Percentiles rank a stretch among this genome's conserved stretches.
These are phyloP conservation scores for Mus spicilegus DNA, from an alignment of 2,113 vertebrate genomes.

Conservation along the genomic window DNA sequence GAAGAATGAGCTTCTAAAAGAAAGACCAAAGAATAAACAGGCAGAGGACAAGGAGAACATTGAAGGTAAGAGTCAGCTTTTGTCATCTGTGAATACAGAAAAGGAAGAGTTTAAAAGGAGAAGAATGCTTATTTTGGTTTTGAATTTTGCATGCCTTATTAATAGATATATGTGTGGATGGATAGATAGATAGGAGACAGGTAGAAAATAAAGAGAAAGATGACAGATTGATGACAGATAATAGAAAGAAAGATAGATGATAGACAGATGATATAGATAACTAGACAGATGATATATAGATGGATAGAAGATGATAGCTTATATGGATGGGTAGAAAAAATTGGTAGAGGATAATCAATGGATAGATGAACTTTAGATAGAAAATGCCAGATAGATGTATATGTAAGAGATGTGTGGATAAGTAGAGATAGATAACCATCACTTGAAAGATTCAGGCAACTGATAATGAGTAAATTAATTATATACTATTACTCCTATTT, in stretches of 20 bases:
- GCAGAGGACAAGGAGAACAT: background rate
- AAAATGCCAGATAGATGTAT: background rate
- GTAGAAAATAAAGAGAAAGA: background rate
- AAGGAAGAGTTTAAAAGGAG: constrained; percentile 7
- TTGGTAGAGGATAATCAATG: background rate
- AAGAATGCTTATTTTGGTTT: background rate
- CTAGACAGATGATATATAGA: background rate
- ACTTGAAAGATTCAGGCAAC: constrained; percentile 14
- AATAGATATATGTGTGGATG: background rate
- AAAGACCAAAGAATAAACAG: background rate
- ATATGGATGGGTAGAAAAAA: background rate
- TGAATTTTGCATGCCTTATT: background rate
- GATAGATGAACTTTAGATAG: background rate
- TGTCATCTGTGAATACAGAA: accelerated
- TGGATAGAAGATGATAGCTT: background rate
- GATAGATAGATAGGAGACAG: background rate
- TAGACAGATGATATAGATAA: background rate
- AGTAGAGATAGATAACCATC: background rate
- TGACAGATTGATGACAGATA: background rate
- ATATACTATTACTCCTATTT: constrained; percentile 28
- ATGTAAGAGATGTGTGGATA: background rate
- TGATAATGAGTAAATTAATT: background rate
- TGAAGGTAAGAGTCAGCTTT: background rate
- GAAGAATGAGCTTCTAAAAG: constrained; percentile 30
- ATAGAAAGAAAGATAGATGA: background rate